Evolutionary conservation across 1,140 invertebrate genomes (phyloP).

Genomic region (Caenorhabditis tropicalis): DNA sequence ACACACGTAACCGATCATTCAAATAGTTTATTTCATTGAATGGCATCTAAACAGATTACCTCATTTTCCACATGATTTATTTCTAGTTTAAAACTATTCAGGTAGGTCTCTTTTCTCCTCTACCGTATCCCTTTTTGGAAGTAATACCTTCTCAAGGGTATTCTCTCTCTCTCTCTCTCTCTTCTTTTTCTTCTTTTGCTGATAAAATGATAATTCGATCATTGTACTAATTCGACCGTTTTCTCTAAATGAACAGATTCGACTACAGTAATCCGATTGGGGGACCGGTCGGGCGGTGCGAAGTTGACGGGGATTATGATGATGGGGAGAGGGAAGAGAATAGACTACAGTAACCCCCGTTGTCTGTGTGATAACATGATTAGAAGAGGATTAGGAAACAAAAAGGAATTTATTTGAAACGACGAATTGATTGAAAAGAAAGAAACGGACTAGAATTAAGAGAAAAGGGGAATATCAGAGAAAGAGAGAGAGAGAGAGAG

Average conservation of each 20-base stretch:
- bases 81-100: not conserved
- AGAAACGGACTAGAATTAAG: constrained; percentile 4
- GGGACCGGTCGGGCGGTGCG: constrained; percentile 25
- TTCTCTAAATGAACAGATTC: not conserved
- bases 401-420: not conserved
- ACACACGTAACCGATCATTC: too few species aligned
- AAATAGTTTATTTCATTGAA: too few species aligned
- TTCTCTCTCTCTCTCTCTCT: not conserved
- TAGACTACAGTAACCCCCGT: not conserved
- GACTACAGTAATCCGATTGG: constrained; percentile 17
- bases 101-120: not conserved
- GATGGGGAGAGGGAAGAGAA: not conserved
- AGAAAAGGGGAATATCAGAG: not conserved
- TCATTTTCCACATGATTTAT: constrained; percentile 1
- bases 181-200: not conserved
- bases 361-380: constrained; percentile 1
- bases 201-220: constrained; percentile 41
- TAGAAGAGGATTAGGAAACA: constrained; percentile 14
- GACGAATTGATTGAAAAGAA: not conserved
- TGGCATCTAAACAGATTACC: not conserved
- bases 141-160: constrained; percentile 33
- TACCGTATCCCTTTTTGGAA: not conserved
- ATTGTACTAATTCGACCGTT: not conserved
- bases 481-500: not conserved
- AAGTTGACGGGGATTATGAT: constrained; percentile 31